Percentiles rank a stretch among this genome's conserved stretches.
phyloP scores from a whole-genome alignment of 2,888 invertebrate species.

The Tetanocera ferruginea region DNA sequence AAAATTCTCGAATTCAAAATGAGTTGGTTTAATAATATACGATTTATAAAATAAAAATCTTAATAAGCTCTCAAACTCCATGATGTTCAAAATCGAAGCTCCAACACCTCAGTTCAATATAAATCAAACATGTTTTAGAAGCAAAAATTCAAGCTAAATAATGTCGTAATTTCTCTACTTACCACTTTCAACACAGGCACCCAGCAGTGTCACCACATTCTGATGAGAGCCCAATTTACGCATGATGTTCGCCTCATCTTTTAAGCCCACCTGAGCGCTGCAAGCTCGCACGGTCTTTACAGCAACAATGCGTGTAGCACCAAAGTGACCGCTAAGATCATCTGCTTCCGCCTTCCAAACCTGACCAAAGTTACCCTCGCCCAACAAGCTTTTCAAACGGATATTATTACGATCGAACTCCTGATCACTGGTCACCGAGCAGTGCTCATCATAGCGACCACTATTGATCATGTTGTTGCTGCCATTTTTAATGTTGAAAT shows the following conservation, averaged over 20 bases:
- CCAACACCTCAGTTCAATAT: no score
- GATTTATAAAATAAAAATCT: background rate
- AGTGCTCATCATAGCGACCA: conserved; percentile 61
- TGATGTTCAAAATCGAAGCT: no score
- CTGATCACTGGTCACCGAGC: conserved; percentile 67
- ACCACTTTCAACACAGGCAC: conserved; percentile 89
- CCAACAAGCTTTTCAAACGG: conserved; percentile 82
- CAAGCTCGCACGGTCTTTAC: conserved; percentile 87
- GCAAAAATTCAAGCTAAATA: no score
- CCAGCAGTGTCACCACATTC: conserved; percentile 85
- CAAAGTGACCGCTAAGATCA: conserved; percentile 82
- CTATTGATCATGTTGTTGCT: conserved; percentile 43
- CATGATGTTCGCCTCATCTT: conserved; percentile 87
- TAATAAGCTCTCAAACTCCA: background rate
- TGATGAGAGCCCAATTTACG: conserved; percentile 86
- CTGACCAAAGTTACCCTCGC: conserved; percentile 89
- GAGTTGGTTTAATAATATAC: background rate
- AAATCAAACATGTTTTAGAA: no score
- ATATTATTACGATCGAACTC: conserved; percentile 85
- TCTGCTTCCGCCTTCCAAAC: conserved; percentile 91
- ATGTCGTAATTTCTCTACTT: conserved; percentile 47
- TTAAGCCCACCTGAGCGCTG: conserved; percentile 80
- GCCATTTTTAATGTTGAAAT: conserved; percentile 46
- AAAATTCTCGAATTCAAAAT: background rate
- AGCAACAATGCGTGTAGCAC: conserved; percentile 84